Evolutionary conservation across 1,140 invertebrate species (phyloP), one percentile per base, ranked within the genome.

Genomic region (Drosophila takahashii): DNA sequence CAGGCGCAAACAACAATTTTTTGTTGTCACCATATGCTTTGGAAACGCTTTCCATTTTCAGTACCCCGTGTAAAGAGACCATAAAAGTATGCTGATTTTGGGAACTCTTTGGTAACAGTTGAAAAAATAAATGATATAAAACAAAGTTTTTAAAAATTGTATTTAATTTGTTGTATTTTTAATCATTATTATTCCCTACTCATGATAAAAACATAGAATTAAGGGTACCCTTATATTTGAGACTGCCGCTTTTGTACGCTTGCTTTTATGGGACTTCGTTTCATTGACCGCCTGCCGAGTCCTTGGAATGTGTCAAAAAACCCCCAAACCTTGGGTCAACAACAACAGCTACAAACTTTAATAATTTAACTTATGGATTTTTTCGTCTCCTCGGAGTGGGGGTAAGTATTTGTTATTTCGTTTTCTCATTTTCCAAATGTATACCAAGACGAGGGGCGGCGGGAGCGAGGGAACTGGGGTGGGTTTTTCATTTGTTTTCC

Each of bases 351-450:
- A 69, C 70, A 74, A 89, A 89, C 72, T 89, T 89, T 89, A 89
- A 89, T 89, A 89, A 89, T 89, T 89, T 77, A 84, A 89, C 84
- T 89, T 83, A 89, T 87, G 84, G 84, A 89, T 89, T 89, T 87
- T 87, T 79, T 62, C 11, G 56, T 65, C 51, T 11, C 44, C n/a
- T n/a, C 9, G 32, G 64, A 69, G 59, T n/a, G 27, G 50, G 48
- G 64, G 64, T 70, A 85, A 84, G 79, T 84, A 72, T 84, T 86
- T 81, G 61, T 57, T 73, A 41, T 65, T 61, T 53, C 69, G 67
- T 65, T 72, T 83, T 48, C 47, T 52, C 76, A 67, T 78, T 77
- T 81, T 86, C 69, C 64, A 61, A 59, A 57, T 59, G 53, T 53
- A 72, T 53, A 51, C n/a, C 34, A 42, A 29, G 36, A 22, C 57